Conservation (phyloP, 53 echinoderm and acorn worm genomes). For the Paelopatides confundens region DNA sequence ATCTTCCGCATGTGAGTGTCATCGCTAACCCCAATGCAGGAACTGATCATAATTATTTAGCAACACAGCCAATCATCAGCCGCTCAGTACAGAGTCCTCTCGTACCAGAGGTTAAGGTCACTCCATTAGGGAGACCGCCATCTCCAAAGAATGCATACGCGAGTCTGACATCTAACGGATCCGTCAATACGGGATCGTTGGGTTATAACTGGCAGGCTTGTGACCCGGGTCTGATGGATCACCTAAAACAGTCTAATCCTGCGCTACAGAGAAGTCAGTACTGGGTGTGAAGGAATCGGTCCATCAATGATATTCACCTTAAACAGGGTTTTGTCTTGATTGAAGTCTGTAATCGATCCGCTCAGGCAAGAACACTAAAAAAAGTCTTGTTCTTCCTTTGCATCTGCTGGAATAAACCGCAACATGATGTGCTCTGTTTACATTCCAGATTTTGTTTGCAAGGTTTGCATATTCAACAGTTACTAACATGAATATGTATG, state of each 20-base stretch:
- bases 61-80: constrained; percentile 69
- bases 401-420: too few relatives aligned
- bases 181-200: constrained; percentile 59
- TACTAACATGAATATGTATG: background rate
- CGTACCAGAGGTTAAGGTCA: constrained; percentile 95
- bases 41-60: constrained; percentile 49
- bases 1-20: constrained; percentile 72
- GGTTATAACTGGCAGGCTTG: constrained; percentile 71
- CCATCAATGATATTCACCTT: background rate
- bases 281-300: constrained; percentile 77
- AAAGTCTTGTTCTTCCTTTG: too few relatives aligned
- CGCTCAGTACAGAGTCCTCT: constrained; percentile 69
- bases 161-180: constrained; percentile 90
- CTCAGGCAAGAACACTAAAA: too few relatives aligned
- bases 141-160: constrained; percentile 85
- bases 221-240: constrained; percentile 65
- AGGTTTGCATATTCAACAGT: background rate
- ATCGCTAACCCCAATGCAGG: constrained; percentile 69
- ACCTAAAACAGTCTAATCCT: constrained; percentile 69
- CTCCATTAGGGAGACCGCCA: constrained; percentile 85
- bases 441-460: background rate
- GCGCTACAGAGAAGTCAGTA: constrained; percentile 93
- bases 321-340: background rate
- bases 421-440: background rate
- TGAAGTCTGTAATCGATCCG: background rate